Percentiles rank a stretch among this genome's conserved stretches.
Conservation (phyloP, 2,888 invertebrate species). For the Lordiphosa andalusiaca region DNA sequence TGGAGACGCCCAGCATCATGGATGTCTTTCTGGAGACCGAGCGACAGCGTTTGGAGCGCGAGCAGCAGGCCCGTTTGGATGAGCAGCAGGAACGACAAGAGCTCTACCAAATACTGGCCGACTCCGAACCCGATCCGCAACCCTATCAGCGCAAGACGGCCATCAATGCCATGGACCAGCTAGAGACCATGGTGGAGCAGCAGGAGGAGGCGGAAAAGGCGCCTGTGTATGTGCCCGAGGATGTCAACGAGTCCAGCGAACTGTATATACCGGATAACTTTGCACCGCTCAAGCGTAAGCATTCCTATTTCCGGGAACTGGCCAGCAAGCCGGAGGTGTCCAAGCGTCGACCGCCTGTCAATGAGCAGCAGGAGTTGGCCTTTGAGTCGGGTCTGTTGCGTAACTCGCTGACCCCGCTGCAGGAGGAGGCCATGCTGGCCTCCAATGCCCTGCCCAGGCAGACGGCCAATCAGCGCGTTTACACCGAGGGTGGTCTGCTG, state of each 20-base stretch:
- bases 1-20: constrained; percentile 67
- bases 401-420: constrained; percentile 69
- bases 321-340: constrained; percentile 46
- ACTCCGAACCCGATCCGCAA: constrained; percentile 77
- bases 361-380: constrained; percentile 41
- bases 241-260: constrained; percentile 70
- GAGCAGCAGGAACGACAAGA: constrained; percentile 73
- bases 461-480: constrained; percentile 78
- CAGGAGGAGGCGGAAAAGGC: constrained; percentile 35
- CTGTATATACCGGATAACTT: constrained; percentile 73
- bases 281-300: constrained; percentile 65
- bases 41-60: constrained; percentile 62
- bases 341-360: constrained; percentile 43
- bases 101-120: constrained; percentile 77
- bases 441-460: constrained; percentile 71
- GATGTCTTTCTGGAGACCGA: constrained; percentile 71
- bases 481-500: constrained; percentile 84
- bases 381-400: constrained; percentile 65
- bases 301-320: constrained; percentile 73
- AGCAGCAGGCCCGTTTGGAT: constrained; percentile 50
- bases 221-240: constrained; percentile 62
- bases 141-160: constrained; percentile 69
- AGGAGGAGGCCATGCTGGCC: constrained; percentile 77
- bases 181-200: constrained; percentile 59
- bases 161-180: constrained; percentile 54